These are phyloP conservation scores for Trinectes maculatus DNA, from an alignment of 2,113 vertebrate genomes.

Conservation along the genomic window DNA sequence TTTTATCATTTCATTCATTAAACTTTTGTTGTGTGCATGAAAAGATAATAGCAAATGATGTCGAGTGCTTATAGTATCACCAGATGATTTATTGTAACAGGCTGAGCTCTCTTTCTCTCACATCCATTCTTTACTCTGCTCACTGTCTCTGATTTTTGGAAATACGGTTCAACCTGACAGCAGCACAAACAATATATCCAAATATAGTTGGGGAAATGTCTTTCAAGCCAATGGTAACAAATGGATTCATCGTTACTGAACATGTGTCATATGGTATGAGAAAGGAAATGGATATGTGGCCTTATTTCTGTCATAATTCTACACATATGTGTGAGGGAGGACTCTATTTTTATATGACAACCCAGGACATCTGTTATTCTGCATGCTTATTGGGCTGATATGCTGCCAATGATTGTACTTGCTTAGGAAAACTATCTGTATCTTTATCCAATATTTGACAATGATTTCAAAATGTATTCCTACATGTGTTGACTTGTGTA, in stretches of 20 bases:
- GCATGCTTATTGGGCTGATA: slow-evolving; percentile 56
- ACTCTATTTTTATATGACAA: slow-evolving; percentile 70
- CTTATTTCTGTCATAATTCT: slow-evolving; percentile 68
- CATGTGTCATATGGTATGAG: slow-evolving; percentile 35
- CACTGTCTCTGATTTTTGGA: not conserved
- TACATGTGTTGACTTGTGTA: slow-evolving; percentile 45
- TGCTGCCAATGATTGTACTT: slow-evolving; percentile 56
- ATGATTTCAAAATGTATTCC: slow-evolving; percentile 44
- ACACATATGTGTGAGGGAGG: slow-evolving; percentile 45
- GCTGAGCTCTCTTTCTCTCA: not conserved
- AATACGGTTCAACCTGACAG: not conserved
- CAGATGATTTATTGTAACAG: not conserved
- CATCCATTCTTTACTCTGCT: not conserved
- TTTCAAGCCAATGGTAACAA: not conserved
- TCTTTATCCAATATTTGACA: slow-evolving; percentile 32
- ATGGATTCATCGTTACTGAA: not conserved
- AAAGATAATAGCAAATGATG: slow-evolving; percentile 10
- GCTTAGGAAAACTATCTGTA: slow-evolving; percentile 19
- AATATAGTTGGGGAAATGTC: not conserved
- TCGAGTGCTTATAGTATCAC: too few relatives aligned
- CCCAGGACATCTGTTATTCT: slow-evolving; percentile 42
- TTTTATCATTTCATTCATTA: not conserved
- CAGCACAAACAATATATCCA: slow-evolving; percentile 1
- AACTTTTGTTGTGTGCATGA: slow-evolving; percentile 19
- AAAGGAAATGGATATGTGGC: slow-evolving; percentile 67